Evolutionary conservation across 1,140 invertebrate genomes (phyloP), one percentile per base, ranked within the genome.

Genomic region (Monomorium pharaonis): DNA sequence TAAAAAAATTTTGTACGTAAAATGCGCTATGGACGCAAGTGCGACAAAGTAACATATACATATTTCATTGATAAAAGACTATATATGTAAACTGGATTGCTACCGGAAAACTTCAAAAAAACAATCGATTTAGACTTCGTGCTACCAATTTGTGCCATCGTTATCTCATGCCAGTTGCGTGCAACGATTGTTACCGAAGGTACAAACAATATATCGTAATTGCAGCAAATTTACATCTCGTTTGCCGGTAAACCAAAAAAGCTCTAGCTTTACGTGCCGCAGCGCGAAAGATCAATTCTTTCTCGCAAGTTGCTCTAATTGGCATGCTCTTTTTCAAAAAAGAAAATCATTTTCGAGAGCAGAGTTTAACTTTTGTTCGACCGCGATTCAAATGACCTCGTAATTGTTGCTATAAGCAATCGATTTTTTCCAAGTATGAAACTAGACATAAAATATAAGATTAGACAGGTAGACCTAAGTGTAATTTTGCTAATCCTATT

Each of bases 211-310:
- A 37, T 54, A 27, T 33, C 14, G 44, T 21, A 44, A 81, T 27
- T 54, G 47, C 4, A 37, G 6, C 24, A 44, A 56, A 42, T 69
- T 37, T 47, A 51, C 76, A 86, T 84, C 84, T 80, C 77, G 14
- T 44, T 62, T 14, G 14, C 51, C 16, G 16, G 14, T 14, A 78
- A 44, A 60, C 16, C 9, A 27, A 42, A 76, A 54, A 77, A 47
- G 21, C 54, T 14, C 14, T 4, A 51, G 47, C 4, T 76, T 76
- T 18, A 18, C 21, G 14, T 7, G 4, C 6, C 30, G 12, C 21
- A 24, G 7, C 42, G 14, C 9, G 14, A 49, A 78, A 65, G 60
- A 63, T 63, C 18, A 44, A 63, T 12, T 18, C 21, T 76, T 27
- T 60, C 21, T 24, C 21, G 14, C 37, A 62, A 76, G 54, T 76